Base-by-base conservation (phyloP, 1,140 invertebrate species). In the Neodiprion pinetum region DNA sequence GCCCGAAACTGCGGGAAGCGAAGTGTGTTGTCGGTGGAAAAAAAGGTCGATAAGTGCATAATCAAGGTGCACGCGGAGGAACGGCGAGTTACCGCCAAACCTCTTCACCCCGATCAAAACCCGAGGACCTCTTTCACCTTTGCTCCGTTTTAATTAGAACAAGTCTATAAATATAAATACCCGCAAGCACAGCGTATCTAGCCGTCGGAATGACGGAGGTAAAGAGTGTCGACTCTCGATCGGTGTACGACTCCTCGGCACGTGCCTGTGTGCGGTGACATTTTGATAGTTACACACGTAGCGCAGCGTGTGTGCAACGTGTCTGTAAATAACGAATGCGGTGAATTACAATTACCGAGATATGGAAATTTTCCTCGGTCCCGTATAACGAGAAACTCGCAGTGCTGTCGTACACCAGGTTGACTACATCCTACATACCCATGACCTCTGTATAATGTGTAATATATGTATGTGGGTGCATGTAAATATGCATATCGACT, bases 341-440 rank as follows among this genome's bases (percentile, higher is more conserved):
- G 28, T 83, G 79, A 84, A 85, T 85, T 84, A 83, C 80, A 86
- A 86, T 84, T 83, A 81, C 78, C 81, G 80, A 83, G 85, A 84
- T 85, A 88, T 86, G 87, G 79, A 86, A 71, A 88, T 87, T 87
- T 83, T 78, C 23, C 67, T 11, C 9, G 61, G 49, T 72, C 74
- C 76, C 65, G 53, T 70, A 49, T 48, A 49, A 53, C 40, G 48
- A 66, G 53, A 67, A 67, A 40, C 28, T 3, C 28, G 5, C 28
- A 40, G 28, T 5, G 61, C 48, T 14, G 17, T 48, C 48, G 5
- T 40, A 2, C 28, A 40, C 28, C 28, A 75, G 75, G 75, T 61
- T 71, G 76, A 71, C 76, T 67, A 74, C 50, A 66, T 73, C 71
- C 28, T 70, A 61, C 71, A 40, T 61, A 66, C 69, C 70, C 66